phyloP scores from a whole-genome alignment of 1,140 invertebrate species.

The Halictus rubicundus region DNA sequence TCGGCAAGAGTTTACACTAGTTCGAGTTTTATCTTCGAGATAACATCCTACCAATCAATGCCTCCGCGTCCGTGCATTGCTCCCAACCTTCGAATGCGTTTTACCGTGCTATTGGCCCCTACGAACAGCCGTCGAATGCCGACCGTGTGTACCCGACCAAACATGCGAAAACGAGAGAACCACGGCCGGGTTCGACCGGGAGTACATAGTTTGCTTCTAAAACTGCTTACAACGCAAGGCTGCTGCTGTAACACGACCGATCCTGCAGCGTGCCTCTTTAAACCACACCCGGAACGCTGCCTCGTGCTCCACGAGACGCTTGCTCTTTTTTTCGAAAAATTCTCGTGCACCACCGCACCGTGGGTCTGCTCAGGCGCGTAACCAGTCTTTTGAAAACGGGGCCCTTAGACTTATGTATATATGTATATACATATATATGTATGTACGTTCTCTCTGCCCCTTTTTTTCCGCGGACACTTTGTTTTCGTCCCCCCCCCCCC shows the following conservation, averaged over 20 bases:
- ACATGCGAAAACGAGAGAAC: conserved; percentile 34
- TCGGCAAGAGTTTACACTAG: conserved; percentile 14
- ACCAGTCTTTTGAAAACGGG: conserved; percentile 31
- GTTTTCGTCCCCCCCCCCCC: too few relatives aligned
- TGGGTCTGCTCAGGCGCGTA: conserved; percentile 50
- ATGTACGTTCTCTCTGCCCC: neutral
- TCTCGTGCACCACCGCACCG: conserved; percentile 28
- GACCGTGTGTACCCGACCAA: conserved; percentile 45
- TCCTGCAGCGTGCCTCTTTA: conserved; percentile 54
- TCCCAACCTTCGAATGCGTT: conserved; percentile 57
- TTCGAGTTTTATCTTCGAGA: conserved; percentile 52
- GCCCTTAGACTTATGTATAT: too few relatives aligned
- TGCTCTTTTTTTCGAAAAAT: conserved; percentile 66
- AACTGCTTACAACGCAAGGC: conserved; percentile 44
- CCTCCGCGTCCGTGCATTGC: conserved; percentile 51
- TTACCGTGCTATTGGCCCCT: conserved; percentile 43
- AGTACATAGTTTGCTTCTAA: conserved; percentile 37
- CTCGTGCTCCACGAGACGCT: conserved; percentile 47
- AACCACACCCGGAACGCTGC: conserved; percentile 60
- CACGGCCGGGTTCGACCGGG: conserved; percentile 20
- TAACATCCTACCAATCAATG: conserved; percentile 61
- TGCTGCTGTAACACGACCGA: conserved; percentile 43
- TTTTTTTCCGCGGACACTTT: neutral
- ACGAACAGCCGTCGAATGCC: conserved; percentile 2
- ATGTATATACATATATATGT: too few relatives aligned